Evolutionary conservation across 2,113 vertebrate species (phyloP).

Genomic region (Lanius ludovicianus): DNA sequence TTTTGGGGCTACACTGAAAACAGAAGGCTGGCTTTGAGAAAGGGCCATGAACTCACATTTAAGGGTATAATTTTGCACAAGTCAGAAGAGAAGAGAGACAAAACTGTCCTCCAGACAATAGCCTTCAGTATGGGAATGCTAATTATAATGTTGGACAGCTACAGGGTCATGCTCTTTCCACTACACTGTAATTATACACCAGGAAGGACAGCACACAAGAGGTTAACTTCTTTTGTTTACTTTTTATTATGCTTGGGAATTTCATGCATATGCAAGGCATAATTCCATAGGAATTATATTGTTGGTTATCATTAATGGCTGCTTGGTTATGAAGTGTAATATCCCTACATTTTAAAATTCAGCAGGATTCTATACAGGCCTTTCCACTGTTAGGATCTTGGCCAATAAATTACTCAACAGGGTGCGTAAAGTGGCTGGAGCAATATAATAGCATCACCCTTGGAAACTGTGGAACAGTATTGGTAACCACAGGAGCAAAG

Average conservation of each 20-base stretch:
- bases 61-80: conserved; percentile 55
- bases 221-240: conserved; percentile 14
- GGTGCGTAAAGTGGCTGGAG: conserved; percentile 60
- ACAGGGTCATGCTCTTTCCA: conserved; percentile 31
- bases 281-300: conserved; percentile 60
- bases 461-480: conserved; percentile 69
- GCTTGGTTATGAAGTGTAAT: conserved; percentile 60
- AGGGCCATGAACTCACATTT: conserved; percentile 55
- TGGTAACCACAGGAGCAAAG: conserved; percentile 71
- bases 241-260: conserved; percentile 22
- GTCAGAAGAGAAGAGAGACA: conserved; percentile 38
- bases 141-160: conserved; percentile 56
- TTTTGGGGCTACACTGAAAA: conserved; percentile 38
- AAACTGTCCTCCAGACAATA: conserved; percentile 55
- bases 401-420: conserved; percentile 74
- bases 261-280: conserved; percentile 29
- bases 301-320: conserved; percentile 50
- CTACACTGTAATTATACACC: conserved; percentile 4
- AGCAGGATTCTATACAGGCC: conserved; percentile 62
- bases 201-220: conserved; percentile 29
- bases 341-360: conserved; percentile 70
- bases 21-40: conserved; percentile 48
- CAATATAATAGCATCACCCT: conserved; percentile 69
- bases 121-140: conserved; percentile 53
- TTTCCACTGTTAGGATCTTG: conserved; percentile 59